A percentile compares a stretch with the other conserved stretches of the same genome.
Evolutionary conservation across 2,797 vertebrate species (phyloP).

Genomic region (Ciconia nigra): DNA sequence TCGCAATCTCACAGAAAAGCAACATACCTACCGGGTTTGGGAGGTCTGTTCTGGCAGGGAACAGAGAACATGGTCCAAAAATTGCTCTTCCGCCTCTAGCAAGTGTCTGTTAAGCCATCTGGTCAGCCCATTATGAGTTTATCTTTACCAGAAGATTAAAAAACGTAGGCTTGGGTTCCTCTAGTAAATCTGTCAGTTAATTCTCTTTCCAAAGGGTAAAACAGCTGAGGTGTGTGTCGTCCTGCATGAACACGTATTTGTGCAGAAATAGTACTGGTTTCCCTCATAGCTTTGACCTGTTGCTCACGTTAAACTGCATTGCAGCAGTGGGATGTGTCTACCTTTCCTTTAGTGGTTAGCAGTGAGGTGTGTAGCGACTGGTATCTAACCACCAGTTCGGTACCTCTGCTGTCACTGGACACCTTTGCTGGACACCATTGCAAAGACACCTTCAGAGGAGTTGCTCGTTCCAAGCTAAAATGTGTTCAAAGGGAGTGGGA

Average conservation of each 20-base stretch:
- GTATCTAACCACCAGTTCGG: not conserved
- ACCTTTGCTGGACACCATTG: not conserved
- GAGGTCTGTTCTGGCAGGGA: not conserved
- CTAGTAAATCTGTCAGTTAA: not conserved
- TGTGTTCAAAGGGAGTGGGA: not conserved
- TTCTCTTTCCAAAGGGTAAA: not conserved
- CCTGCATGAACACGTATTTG: not conserved
- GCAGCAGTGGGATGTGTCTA: not conserved
- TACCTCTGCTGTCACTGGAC: not conserved
- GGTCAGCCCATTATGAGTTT: not conserved
- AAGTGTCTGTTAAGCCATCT: not conserved
- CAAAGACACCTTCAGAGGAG: not conserved
- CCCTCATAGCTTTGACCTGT: not conserved
- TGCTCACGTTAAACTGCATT: not conserved
- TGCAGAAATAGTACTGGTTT: not conserved
- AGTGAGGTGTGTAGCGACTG: not conserved
- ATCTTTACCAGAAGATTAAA: not conserved
- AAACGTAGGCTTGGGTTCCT: not conserved
- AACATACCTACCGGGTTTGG: rapidly evolving
- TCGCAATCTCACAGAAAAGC: not conserved
- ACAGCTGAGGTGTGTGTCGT: not conserved
- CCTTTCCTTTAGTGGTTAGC: not conserved
- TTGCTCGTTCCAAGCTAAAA: not conserved
- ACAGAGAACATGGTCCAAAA: not conserved
- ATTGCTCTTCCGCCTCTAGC: not conserved